A percentile compares a stretch with the other conserved stretches of the same genome.
phyloP scores from a whole-genome alignment of 2,113 vertebrate species.

The Rhinichthys klamathensis region DNA sequence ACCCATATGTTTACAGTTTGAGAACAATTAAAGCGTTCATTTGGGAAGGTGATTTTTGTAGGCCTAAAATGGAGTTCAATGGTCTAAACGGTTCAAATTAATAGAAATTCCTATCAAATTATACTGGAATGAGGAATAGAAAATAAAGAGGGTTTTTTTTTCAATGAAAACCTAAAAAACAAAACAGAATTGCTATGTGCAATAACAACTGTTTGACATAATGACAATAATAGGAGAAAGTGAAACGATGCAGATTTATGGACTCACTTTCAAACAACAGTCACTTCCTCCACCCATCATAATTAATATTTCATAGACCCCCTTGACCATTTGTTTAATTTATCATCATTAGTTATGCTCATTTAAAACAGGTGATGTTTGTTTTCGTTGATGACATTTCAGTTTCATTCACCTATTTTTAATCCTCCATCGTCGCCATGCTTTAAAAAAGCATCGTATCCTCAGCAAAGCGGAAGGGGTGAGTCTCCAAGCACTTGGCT shows the following conservation, averaged over 20 bases:
- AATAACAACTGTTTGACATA: not conserved
- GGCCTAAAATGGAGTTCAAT: no score
- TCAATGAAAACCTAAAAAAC: no score
- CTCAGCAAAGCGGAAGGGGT: conserved; percentile 52
- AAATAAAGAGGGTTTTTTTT: no score
- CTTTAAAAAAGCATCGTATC: conserved; percentile 50
- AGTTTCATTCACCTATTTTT: conserved; percentile 40
- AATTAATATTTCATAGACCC: not conserved
- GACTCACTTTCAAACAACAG: not conserved
- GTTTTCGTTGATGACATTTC: conserved; percentile 50
- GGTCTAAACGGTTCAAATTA: no score
- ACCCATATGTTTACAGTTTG: no score
- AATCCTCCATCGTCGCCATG: conserved; percentile 49
- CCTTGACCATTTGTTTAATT: not conserved
- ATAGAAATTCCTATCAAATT: no score
- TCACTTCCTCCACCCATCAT: not conserved
- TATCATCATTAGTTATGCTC: not conserved
- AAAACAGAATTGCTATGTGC: not conserved
- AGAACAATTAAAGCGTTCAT: no score
- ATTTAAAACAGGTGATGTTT: not conserved
- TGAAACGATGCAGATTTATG: not conserved
- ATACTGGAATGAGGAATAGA: no score
- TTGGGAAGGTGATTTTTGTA: no score
- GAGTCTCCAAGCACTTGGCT: conserved; percentile 68
- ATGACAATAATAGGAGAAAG: not conserved